These are phyloP conservation scores for Zaprionus taronus DNA, from an alignment of 1,140 invertebrate species.

Conservation along the genomic window DNA sequence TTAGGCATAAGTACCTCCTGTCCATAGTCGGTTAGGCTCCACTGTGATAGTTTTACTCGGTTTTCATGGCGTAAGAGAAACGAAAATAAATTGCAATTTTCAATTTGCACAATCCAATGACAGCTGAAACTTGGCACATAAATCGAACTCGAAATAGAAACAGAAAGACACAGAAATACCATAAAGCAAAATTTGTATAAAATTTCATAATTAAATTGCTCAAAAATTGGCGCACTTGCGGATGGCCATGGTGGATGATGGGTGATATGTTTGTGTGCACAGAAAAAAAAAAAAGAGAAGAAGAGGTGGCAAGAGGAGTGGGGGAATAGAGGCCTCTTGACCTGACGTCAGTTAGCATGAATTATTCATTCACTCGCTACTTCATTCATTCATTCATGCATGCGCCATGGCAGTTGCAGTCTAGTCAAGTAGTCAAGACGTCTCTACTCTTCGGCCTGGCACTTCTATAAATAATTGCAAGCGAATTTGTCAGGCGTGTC, in stretches of 20 bases:
- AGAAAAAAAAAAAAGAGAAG: background rate
- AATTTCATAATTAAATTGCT: conserved; percentile 80
- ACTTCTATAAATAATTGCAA: conserved; percentile 82
- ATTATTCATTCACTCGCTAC: conserved; percentile 51
- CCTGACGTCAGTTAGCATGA: conserved; percentile 36
- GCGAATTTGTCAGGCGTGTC: conserved; percentile 79
- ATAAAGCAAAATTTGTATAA: conserved; percentile 36
- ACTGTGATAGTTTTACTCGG: background rate
- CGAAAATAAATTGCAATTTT: conserved; percentile 38
- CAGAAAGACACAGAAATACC: background rate
- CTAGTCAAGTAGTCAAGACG: conserved; percentile 74
- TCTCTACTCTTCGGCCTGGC: conserved; percentile 58
- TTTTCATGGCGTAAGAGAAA: background rate
- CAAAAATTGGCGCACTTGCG: conserved; percentile 74
- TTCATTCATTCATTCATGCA: conserved; percentile 57
- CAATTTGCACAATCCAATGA: conserved; percentile 48
- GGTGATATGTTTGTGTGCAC: background rate
- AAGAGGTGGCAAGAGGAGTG: background rate
- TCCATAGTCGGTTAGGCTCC: background rate
- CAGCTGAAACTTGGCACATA: conserved; percentile 75
- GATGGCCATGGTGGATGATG: background rate
- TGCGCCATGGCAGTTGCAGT: conserved; percentile 47
- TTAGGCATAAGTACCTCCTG: too few species aligned
- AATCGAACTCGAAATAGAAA: conserved; percentile 59
- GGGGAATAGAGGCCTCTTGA: background rate